These are phyloP conservation scores for Capricornis sumatraensis DNA, from an alignment of 2,113 vertebrate species.

Conservation along the genomic window DNA sequence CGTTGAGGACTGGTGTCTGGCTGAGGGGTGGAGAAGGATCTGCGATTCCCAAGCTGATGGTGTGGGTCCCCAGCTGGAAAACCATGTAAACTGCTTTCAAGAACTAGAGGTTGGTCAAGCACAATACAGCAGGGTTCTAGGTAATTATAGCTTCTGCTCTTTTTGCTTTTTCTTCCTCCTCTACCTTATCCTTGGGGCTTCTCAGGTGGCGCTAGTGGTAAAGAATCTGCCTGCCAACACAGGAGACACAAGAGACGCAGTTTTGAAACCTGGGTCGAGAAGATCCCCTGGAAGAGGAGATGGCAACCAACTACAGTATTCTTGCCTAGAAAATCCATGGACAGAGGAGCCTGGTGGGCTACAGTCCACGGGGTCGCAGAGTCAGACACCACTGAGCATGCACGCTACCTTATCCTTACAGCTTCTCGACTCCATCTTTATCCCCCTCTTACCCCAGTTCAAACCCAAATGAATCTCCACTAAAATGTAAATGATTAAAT, in stretches of 20 bases:
- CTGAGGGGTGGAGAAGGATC: background rate
- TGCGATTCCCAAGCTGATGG: background rate
- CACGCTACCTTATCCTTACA: background rate
- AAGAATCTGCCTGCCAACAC: background rate
- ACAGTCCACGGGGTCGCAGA: background rate
- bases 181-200: background rate
- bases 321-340: background rate
- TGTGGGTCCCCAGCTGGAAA: background rate
- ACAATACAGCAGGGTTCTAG: background rate
- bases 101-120: background rate
- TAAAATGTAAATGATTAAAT: background rate
- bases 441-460: background rate
- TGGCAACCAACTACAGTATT: background rate
- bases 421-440: background rate
- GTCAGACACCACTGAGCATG: background rate
- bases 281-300: background rate
- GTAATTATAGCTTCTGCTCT: background rate
- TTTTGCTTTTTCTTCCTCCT: background rate
- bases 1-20: background rate
- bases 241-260: background rate
- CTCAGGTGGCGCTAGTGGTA: background rate
- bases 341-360: background rate
- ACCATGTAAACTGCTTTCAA: background rate
- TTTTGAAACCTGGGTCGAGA: background rate
- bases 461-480: background rate